These are phyloP conservation scores for Leptatherina wallacei DNA, from an alignment of 2,797 vertebrate genomes.

Conservation along the genomic window DNA sequence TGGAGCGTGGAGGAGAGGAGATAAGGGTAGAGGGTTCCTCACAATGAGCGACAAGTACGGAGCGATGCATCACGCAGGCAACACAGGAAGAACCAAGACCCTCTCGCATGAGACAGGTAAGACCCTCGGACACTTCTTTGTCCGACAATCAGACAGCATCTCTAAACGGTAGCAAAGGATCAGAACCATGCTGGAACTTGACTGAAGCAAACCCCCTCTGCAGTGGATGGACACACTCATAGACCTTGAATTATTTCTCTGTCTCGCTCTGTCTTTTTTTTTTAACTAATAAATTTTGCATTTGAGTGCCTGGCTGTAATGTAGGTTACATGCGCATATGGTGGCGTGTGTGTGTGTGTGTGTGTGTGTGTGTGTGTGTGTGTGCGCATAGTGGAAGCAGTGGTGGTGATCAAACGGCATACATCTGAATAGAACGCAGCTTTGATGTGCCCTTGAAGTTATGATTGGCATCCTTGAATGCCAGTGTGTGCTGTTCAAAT, in stretches of 20 bases:
- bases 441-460: slow-evolving; percentile 80
- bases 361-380: too few species aligned
- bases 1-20: slow-evolving; percentile 71
- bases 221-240: slow-evolving; percentile 20
- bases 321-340: slow-evolving; percentile 40
- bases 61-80: slow-evolving; percentile 86
- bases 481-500: slow-evolving; percentile 26
- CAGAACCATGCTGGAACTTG: slow-evolving; percentile 43
- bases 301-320: slow-evolving; percentile 27
- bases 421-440: slow-evolving; percentile 72
- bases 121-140: slow-evolving; percentile 59
- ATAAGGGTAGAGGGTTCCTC: slow-evolving; percentile 71
- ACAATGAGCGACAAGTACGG: slow-evolving; percentile 74
- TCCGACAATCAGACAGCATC: slow-evolving; percentile 28
- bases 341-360: slow-evolving; percentile 11
- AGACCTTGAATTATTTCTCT: slow-evolving; percentile 35
- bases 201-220: slow-evolving; percentile 21
- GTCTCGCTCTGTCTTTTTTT: neutral
- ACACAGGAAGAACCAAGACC: slow-evolving; percentile 83
- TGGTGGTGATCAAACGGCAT: slow-evolving; percentile 73
- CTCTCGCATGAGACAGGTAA: slow-evolving; percentile 86
- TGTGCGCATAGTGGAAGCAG: slow-evolving; percentile 19
- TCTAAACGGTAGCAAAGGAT: slow-evolving; percentile 40
- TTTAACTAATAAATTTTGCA: slow-evolving; percentile 16
- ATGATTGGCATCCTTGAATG: slow-evolving; percentile 69